Evolutionary conservation across 2,113 vertebrate species (phyloP).

Genomic region (Pleuronectes platessa): DNA sequence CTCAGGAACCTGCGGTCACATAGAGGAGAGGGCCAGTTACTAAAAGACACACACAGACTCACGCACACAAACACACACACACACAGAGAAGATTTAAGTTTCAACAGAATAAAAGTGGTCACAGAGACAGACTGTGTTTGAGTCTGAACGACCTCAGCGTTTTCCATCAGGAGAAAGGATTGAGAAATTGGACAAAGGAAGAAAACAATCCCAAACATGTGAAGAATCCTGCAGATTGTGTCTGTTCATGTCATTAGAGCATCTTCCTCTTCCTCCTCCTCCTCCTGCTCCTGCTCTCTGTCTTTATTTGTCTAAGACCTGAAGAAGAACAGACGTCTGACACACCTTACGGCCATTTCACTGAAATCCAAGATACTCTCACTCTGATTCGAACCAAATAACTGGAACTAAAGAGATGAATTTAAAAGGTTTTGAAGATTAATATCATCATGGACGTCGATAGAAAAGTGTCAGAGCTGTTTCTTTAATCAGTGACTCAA

Average conservation of each 20-base stretch:
- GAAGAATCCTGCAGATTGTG: neutral
- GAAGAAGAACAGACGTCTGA: neutral
- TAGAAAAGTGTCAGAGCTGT: neutral
- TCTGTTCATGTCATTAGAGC: neutral
- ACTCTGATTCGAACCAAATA: no score
- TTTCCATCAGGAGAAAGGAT: neutral
- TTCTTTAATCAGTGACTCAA: slow-evolving; percentile 27
- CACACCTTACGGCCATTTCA: neutral
- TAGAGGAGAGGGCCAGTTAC: slow-evolving; percentile 92
- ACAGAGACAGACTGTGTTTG: neutral
- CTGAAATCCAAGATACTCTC: no score
- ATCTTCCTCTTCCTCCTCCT: neutral
- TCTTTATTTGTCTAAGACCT: neutral
- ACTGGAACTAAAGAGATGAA: no score
- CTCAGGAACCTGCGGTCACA: slow-evolving; percentile 99
- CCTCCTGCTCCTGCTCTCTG: neutral
- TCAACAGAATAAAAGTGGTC: neutral
- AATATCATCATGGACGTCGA: neutral
- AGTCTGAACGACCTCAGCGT: neutral
- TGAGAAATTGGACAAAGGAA: neutral
- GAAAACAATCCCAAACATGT: neutral
- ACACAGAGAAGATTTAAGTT: neutral
- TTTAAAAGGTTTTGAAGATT: no score
- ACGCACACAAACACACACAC: slow-evolving; percentile 1
- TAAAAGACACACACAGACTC: slow-evolving; percentile 34